Conservation (phyloP, 2,888 invertebrate genomes). For the Cryptocephalus moraei region DNA sequence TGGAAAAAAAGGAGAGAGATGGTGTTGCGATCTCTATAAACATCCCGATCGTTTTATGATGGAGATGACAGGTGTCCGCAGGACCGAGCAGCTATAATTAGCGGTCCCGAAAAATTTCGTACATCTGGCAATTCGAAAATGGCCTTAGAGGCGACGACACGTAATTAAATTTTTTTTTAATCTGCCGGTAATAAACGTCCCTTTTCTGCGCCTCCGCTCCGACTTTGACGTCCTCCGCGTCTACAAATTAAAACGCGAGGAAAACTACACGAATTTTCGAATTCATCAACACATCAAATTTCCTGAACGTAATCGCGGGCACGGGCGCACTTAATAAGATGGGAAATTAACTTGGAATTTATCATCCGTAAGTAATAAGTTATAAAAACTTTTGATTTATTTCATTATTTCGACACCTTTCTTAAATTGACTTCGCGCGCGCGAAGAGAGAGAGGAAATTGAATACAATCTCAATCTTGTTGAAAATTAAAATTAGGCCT, state of each 20-base stretch:
- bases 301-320: background rate
- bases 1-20: slow-evolving; percentile 9
- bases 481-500: slow-evolving; percentile 20
- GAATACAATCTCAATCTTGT: slow-evolving; percentile 22
- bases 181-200: too few relatives aligned
- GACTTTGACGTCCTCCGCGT: too few relatives aligned
- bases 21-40: slow-evolving; percentile 14
- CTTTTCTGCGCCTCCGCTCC: too few relatives aligned
- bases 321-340: background rate
- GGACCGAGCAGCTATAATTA: too few relatives aligned
- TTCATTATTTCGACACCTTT: slow-evolving; percentile 19
- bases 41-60: slow-evolving; percentile 14
- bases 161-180: too few relatives aligned
- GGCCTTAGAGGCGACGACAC: too few relatives aligned
- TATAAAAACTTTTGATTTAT: slow-evolving; percentile 18
- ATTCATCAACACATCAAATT: background rate
- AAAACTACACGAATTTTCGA: too few relatives aligned
- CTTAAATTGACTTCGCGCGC: slow-evolving; percentile 20
- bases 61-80: slow-evolving; percentile 9
- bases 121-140: too few relatives aligned
- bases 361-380: slow-evolving; percentile 11
- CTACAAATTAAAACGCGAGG: too few relatives aligned
- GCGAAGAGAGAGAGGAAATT: slow-evolving; percentile 17
- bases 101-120: too few relatives aligned
- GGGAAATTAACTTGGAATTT: slow-evolving; percentile 9